These are phyloP conservation scores for Laothoe populi DNA, from an alignment of 2,888 invertebrate species.

Conservation along the genomic window DNA sequence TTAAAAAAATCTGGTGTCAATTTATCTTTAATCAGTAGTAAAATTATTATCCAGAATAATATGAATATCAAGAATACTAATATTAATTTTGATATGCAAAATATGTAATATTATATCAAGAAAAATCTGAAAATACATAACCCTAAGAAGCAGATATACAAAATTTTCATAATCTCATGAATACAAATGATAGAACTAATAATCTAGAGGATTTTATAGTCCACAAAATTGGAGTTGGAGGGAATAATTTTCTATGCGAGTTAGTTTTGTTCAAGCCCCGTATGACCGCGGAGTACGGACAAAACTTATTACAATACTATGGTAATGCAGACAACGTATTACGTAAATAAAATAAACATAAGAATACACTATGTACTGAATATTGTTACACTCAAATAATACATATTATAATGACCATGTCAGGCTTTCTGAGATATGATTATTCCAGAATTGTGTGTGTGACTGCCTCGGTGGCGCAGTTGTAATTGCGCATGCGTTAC, in stretches of 20 bases:
- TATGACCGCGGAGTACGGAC: constrained; percentile 25
- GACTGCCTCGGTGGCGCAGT: too few species aligned
- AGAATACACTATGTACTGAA: constrained; percentile 12
- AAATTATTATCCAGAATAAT: too few species aligned
- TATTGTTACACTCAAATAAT: constrained; percentile 1
- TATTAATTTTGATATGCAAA: neutral
- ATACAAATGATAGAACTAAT: constrained; percentile 21
- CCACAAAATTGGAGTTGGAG: constrained; percentile 13
- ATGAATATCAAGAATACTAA: too few species aligned
- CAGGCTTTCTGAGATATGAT: neutral
- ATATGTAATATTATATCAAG: neutral
- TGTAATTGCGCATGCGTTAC: too few species aligned
- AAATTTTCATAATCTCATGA: constrained; percentile 18
- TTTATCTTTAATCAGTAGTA: too few species aligned
- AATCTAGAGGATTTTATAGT: constrained; percentile 24
- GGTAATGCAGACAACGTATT: neutral
- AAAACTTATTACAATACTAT: constrained; percentile 25
- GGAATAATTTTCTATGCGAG: constrained; percentile 30
- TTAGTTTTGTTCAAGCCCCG: constrained; percentile 26
- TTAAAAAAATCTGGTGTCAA: too few species aligned
- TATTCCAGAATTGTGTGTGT: too few species aligned
- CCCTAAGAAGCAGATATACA: neutral
- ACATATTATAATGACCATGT: neutral
- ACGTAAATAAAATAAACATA: constrained; percentile 21
- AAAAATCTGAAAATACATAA: neutral